phyloP scores from a whole-genome alignment of 64 coral and sea anemone species.

The Montipora sp. region DNA sequence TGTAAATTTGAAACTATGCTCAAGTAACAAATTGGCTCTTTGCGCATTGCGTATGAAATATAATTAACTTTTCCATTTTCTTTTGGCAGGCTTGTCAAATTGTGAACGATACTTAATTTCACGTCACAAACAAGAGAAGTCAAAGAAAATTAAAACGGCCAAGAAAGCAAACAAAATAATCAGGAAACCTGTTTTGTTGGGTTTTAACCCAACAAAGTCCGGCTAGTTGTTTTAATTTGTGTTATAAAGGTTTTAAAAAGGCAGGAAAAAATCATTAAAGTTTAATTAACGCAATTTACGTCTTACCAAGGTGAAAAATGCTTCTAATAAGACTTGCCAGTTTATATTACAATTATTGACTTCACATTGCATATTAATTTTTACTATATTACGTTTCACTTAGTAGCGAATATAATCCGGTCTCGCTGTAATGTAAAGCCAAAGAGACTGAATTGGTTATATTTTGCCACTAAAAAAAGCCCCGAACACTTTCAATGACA shows the following conservation, averaged over 20 bases:
- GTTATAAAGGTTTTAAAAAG: background rate
- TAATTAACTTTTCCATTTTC: background rate
- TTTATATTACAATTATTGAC: background rate
- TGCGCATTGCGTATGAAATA: background rate
- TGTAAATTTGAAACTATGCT: background rate
- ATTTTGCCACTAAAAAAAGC: no score
- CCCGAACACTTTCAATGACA: no score
- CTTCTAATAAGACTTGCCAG: background rate
- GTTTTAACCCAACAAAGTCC: background rate
- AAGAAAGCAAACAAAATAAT: slow-evolving; percentile 14
- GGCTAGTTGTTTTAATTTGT: slow-evolving; percentile 18
- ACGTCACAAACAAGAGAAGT: background rate
- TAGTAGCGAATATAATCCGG: background rate
- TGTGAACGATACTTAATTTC: slow-evolving; percentile 24
- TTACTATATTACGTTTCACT: background rate
- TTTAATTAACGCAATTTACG: slow-evolving; percentile 27
- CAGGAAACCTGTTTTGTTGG: background rate
- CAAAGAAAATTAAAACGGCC: background rate
- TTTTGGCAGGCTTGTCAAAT: slow-evolving; percentile 38
- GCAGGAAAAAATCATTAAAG: slow-evolving; percentile 38
- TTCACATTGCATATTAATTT: background rate
- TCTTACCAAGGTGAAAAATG: background rate
- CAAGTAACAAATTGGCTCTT: background rate
- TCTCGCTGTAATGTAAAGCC: no score
- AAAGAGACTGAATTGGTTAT: no score